Evolutionary conservation across 2,113 vertebrate genomes (phyloP).

Genomic region (Phylloscopus trochilus): DNA sequence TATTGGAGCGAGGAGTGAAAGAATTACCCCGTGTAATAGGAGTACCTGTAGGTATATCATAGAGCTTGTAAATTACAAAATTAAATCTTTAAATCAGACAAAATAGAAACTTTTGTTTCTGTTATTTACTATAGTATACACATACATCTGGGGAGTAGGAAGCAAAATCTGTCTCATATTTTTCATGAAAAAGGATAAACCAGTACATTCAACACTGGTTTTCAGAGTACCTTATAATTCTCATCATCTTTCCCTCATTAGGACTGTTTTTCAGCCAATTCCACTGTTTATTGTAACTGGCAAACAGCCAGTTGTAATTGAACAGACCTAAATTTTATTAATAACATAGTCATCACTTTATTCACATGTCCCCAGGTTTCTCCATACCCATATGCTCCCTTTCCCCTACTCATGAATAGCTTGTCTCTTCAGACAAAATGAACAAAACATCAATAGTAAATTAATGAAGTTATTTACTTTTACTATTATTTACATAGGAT

Average conservation of each 20-base stretch:
- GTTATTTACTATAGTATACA: background rate
- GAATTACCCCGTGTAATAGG: background rate
- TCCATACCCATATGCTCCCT: background rate
- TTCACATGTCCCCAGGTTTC: background rate
- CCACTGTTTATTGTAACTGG: background rate
- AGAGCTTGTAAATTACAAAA: background rate
- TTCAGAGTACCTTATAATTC: background rate
- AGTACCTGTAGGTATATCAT: background rate
- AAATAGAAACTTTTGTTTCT: background rate
- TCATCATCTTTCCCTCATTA: background rate
- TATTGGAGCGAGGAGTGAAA: background rate
- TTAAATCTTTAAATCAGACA: background rate
- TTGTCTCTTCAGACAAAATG: slow-evolving; percentile 43
- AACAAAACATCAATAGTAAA: slow-evolving; percentile 42
- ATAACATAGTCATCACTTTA: background rate
- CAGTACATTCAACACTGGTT: background rate
- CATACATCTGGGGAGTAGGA: background rate
- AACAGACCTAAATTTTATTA: background rate
- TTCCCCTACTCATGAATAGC: background rate
- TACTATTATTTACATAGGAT: slow-evolving; percentile 47
- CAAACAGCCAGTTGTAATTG: background rate
- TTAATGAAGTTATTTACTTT: slow-evolving; percentile 58
- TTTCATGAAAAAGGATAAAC: background rate
- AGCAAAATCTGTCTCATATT: background rate
- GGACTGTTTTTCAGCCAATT: background rate